A percentile compares a stretch with the other conserved stretches of the same genome.
phyloP scores from a whole-genome alignment of 2,797 vertebrate genomes.

The Catharus ustulatus region DNA sequence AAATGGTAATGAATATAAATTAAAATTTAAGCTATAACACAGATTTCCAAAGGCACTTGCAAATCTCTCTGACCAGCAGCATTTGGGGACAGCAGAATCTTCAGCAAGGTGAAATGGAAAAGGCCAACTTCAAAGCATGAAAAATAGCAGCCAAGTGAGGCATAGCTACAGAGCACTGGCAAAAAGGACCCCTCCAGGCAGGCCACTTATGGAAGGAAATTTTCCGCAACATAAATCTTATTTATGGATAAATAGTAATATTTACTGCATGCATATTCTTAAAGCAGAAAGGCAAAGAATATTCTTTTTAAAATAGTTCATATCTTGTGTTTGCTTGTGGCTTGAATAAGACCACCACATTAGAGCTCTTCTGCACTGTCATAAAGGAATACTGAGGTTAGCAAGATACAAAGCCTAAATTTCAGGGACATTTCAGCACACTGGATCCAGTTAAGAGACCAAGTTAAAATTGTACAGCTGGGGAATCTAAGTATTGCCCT shows the following conservation, averaged over 20 bases:
- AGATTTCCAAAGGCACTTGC: not conserved
- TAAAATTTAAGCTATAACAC: not conserved
- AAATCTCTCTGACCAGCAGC: not conserved
- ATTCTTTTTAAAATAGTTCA: not conserved
- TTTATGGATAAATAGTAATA: not conserved
- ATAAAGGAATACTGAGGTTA: not conserved
- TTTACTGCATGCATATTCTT: not conserved
- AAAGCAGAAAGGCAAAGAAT: not conserved
- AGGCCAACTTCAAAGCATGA: not conserved
- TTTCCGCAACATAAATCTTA: not conserved
- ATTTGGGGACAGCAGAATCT: not conserved
- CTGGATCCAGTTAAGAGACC: not conserved
- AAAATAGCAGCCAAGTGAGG: not conserved
- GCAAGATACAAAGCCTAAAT: not conserved
- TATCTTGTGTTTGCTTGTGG: not conserved
- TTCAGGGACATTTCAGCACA: not conserved
- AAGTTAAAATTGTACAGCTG: not conserved
- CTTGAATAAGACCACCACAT: not conserved
- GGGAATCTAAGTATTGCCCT: not conserved
- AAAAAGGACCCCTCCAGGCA: not conserved
- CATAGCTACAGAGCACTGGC: not conserved
- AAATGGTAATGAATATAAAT: not conserved
- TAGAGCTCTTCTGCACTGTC: not conserved
- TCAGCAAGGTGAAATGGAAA: not conserved
- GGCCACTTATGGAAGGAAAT: not conserved